Percentiles rank a stretch among this genome's conserved stretches.
Conservation (phyloP, 2,113 vertebrate species). For the Orientallactaga bullata region DNA sequence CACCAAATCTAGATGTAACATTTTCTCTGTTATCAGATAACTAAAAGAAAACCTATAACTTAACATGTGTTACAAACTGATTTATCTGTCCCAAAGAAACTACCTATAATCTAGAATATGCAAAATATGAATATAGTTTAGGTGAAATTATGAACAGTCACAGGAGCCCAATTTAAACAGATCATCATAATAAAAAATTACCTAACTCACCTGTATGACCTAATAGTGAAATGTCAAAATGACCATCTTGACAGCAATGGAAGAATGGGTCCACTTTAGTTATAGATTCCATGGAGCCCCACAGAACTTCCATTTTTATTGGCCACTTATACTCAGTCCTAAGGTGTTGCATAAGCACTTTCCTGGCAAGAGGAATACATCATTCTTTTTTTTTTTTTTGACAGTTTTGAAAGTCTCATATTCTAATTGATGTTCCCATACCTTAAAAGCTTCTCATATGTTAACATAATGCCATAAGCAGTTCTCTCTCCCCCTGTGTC, state of each 20-base stretch:
- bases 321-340: slow-evolving; percentile 41
- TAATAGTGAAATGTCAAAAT: slow-evolving; percentile 63
- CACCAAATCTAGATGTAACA: neutral
- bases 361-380: slow-evolving; percentile 49
- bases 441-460: slow-evolving; percentile 42
- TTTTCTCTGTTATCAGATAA: neutral
- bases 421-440: slow-evolving; percentile 55
- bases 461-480: slow-evolving; percentile 67
- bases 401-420: slow-evolving; percentile 60
- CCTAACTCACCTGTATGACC: slow-evolving; percentile 12
- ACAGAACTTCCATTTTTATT: slow-evolving; percentile 56
- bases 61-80: neutral
- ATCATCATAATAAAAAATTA: slow-evolving; percentile 41
- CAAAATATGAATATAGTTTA: slow-evolving; percentile 19
- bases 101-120: slow-evolving; percentile 32
- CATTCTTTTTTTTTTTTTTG: slow-evolving; percentile 63
- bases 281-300: slow-evolving; percentile 48
- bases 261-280: slow-evolving; percentile 47
- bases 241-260: slow-evolving; percentile 22
- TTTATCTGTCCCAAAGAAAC: neutral
- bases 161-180: slow-evolving; percentile 49
- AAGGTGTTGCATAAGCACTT: slow-evolving; percentile 60
- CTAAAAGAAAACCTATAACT: slow-evolving; percentile 5
- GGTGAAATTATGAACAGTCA: slow-evolving; percentile 46
- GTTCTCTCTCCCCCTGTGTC: neutral